These are phyloP conservation scores for Chelonus formosanus DNA, from an alignment of 2,888 invertebrate genomes.

Conservation along the genomic window DNA sequence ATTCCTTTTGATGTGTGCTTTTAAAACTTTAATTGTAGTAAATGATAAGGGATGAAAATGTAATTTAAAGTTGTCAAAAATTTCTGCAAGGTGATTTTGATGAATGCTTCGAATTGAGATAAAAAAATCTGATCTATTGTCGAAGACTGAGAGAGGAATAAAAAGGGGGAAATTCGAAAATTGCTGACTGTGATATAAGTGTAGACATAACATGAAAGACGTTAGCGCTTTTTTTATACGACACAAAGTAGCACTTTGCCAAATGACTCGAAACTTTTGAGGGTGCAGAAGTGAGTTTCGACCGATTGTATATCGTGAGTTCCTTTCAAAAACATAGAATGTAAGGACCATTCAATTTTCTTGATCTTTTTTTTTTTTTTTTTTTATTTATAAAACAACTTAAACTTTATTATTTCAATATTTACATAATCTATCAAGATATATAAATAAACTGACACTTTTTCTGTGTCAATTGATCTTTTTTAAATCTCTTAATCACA, in stretches of 20 bases:
- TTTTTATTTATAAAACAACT: background rate
- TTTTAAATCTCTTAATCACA: no score
- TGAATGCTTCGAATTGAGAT: constrained; percentile 7
- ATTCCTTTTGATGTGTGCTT: no score
- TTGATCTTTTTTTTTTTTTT: background rate
- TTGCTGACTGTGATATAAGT: constrained; percentile 57
- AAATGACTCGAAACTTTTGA: constrained; percentile 64
- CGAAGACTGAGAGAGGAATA: constrained; percentile 9
- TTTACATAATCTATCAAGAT: background rate
- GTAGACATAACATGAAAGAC: constrained; percentile 49
- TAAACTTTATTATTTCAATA: constrained; percentile 4
- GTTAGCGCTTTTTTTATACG: constrained; percentile 53
- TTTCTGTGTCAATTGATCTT: no score
- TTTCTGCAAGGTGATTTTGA: constrained; percentile 38
- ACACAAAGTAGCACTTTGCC: constrained; percentile 65
- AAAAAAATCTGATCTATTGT: constrained; percentile 18
- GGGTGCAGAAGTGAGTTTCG: constrained; percentile 35
- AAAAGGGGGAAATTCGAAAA: constrained; percentile 44
- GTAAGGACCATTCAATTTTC: background rate
- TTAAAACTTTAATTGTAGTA: background rate
- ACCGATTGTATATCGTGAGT: constrained; percentile 19
- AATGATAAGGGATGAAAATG: no score
- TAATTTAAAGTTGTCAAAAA: constrained; percentile 4
- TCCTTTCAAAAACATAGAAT: background rate
- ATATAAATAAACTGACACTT: no score